Base-by-base conservation (phyloP, 1,140 invertebrate genomes). In the Philotrypesis tridentata region DNA sequence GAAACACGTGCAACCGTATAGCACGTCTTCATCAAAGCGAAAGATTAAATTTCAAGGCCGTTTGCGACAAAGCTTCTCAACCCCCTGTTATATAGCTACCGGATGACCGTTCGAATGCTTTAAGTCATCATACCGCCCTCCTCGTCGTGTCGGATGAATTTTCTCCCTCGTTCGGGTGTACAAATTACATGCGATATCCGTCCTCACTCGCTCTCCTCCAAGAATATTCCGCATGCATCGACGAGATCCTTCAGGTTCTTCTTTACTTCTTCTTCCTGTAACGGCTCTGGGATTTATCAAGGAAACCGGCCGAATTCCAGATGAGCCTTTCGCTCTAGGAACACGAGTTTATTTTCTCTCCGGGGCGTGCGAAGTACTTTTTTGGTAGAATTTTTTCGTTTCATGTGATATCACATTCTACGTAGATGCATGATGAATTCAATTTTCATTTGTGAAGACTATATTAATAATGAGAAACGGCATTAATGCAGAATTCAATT, bases 1-100 rank as follows among this genome's bases (percentile, higher is more conserved):
- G n/a, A 55, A n/a, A n/a, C 48, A n/a, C 48, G 48, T 17, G 5
- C 0, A 17, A 55, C 6, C 48, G 17, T 55, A 37, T 37, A n/a
- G n/a, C 17, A 55, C 21, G 5, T n/a, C 48, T 17, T 55, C 48
- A n/a, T 33, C 67, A n/a, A 27, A 27, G 29, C 21, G 14, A 68
- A 29, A 43, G 37, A 78, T 78, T 78, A 67, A 78, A 78, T 78
- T 67, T 78, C 61, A 78, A 78, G 75, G 75, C 21, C 63, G 61
- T 25, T 12, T 1, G 23, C 70, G 40, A 55, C 21, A 55, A 55
- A 17, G 21, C 21, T 55, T 14, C 17, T 14, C 9, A 21, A 7
- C 25, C 31, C 27, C n/a, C 29, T 27, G n/a, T 68, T 25, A 14
- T 33, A 12, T 33, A 27, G 65, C 65, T 43, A 14, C 29, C 25